Conservation (phyloP, 2,113 vertebrate species). For the Andinoacara biseriatus region DNA sequence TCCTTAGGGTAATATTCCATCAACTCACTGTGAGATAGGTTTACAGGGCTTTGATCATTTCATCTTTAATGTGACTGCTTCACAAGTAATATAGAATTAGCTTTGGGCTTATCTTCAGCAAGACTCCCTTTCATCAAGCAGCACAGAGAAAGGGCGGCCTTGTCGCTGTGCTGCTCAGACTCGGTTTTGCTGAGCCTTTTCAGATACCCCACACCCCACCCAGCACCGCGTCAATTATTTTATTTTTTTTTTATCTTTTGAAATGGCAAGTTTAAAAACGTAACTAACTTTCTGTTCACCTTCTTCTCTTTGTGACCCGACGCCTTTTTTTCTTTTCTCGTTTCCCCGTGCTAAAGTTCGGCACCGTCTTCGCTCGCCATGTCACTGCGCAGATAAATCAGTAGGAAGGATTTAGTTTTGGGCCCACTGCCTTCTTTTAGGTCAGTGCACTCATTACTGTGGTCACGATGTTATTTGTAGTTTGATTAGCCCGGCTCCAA, state of each 20-base stretch:
- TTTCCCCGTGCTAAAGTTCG: conserved; percentile 69
- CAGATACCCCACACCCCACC: neutral
- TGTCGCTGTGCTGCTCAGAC: neutral
- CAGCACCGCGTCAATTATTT: neutral
- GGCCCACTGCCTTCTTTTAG: conserved; percentile 34
- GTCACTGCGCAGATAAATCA: conserved; percentile 54
- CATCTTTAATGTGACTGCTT: conserved; percentile 37
- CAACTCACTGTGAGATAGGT: conserved; percentile 43
- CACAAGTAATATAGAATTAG: conserved; percentile 32
- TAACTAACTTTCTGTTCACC: neutral
- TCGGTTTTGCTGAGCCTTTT: conserved; percentile 1
- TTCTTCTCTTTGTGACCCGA: conserved; percentile 40
- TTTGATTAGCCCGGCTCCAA: conserved; percentile 32
- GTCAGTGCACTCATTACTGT: conserved; percentile 16
- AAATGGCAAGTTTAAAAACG: conserved; percentile 14
- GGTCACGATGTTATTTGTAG: conserved; percentile 28
- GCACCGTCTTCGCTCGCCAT: conserved; percentile 30
- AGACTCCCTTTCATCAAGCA: conserved; percentile 6
- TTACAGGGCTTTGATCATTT: conserved; percentile 47
- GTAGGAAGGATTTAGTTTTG: conserved; percentile 43
- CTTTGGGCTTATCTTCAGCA: conserved; percentile 24
- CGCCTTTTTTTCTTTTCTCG: conserved; percentile 35
- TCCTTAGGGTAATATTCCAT: conserved; percentile 46
- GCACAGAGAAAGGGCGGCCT: neutral
- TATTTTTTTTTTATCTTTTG: neutral